Base-by-base conservation (phyloP, 2,888 invertebrate species). In the Druceiella hillmani region DNA sequence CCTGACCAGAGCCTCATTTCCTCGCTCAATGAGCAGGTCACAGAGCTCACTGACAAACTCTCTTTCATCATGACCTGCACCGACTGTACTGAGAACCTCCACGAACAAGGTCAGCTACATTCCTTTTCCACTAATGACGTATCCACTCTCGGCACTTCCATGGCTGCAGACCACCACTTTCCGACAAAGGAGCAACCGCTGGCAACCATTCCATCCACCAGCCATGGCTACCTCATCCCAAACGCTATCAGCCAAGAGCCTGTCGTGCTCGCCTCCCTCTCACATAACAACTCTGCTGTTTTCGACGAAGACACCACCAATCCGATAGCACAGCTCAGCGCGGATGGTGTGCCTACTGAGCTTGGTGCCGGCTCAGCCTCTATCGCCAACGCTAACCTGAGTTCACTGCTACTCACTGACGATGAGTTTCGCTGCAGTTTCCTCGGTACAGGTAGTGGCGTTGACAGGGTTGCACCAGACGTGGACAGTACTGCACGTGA, bases 191-290 rank as follows among this genome's bases (percentile, higher is more conserved):
- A 69, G 41, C 66, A 66, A 31, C 42, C 36, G 32, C 43, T 66
- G 7, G 66, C 69, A 11, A 73, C 71, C 47, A 65, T 78, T 53
- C 76, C 79, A 3, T 80, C 81, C 0, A 81, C 79, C 1, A 72
- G 72, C 49, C 80, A 81, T 44, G 77, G 76, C 13, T 80, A 78
- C 56, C 57, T 80, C 30, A 72, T 82, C 55, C 77, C 81, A 5
- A 77, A 76, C 46, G 75, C 75, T 1, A 75, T 78, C 30, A 74
- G 74, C 30, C 75, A 76, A 45, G 76, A 77, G 45, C 70, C 71
- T 0, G 72, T 64, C 0, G 75, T 78, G 0, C 52, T 77, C 14
- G 71, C 74, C 0, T 68, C 75, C 0, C 52, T 75, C 13, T 70
- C 74, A 0, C 69, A 70, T 24, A 72, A 71, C 40, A 69, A 66